Percentiles rank a stretch among this genome's conserved stretches.
Evolutionary conservation across 2,888 invertebrate species (phyloP).

Genomic region (Notodonta dromedarius): DNA sequence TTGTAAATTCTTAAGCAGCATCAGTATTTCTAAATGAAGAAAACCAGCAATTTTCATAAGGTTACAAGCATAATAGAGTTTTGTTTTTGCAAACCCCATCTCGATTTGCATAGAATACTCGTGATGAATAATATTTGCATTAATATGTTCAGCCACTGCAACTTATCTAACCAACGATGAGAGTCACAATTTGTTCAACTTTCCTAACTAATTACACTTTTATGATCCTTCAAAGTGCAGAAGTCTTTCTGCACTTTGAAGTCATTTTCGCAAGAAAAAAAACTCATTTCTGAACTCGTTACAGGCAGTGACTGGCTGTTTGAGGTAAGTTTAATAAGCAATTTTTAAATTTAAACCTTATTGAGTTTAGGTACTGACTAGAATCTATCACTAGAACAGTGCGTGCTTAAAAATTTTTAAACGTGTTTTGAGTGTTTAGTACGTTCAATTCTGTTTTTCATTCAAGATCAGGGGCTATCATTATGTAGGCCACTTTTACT

Average conservation of each 20-base stretch:
- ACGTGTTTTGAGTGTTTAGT: too few species aligned
- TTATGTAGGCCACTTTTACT: too few species aligned
- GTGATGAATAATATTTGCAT: constrained; percentile 58
- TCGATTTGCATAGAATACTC: constrained; percentile 41
- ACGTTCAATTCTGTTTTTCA: too few species aligned
- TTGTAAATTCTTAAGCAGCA: too few species aligned
- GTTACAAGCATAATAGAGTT: too few species aligned
- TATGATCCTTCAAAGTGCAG: constrained; percentile 32
- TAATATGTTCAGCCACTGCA: constrained; percentile 37
- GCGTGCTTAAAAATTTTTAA: too few species aligned
- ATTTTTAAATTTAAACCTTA: background rate
- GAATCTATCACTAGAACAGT: too few species aligned
- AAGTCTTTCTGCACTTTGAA: constrained; percentile 19
- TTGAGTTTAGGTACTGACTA: too few species aligned
- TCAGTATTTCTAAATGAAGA: too few species aligned
- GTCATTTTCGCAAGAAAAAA: constrained; percentile 17
- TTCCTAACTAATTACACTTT: constrained; percentile 38
- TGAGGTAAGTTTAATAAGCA: constrained; percentile 11
- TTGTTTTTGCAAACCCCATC: too few species aligned
- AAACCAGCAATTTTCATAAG: too few species aligned
- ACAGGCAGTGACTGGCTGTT: constrained; percentile 27
- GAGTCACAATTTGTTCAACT: constrained; percentile 31
- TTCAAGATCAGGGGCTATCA: too few species aligned
- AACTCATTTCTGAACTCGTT: constrained; percentile 19
- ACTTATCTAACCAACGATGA: constrained; percentile 36